These are phyloP conservation scores for Gobiocypris rarus DNA, from an alignment of 2,113 vertebrate genomes.

Conservation along the genomic window DNA sequence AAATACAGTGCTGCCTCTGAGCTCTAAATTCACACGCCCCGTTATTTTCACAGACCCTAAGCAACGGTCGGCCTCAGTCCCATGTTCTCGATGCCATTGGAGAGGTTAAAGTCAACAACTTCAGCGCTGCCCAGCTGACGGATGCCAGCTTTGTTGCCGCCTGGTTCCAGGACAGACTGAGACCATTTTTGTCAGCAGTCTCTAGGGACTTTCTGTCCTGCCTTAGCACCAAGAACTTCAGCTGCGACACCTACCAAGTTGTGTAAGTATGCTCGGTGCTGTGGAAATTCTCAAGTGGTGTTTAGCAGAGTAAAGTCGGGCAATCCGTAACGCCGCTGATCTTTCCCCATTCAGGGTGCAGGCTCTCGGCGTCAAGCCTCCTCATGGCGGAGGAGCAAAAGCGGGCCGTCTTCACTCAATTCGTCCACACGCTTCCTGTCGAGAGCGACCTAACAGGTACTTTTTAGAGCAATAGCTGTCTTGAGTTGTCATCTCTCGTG, in stretches of 20 bases:
- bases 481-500: neutral
- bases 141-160: constrained; percentile 44
- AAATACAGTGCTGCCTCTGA: neutral
- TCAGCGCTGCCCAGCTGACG: constrained; percentile 21
- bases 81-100: constrained; percentile 44
- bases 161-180: constrained; percentile 60
- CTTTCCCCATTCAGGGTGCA: constrained; percentile 53
- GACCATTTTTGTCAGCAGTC: constrained; percentile 55
- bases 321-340: neutral
- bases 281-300: neutral
- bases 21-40: neutral
- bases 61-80: neutral
- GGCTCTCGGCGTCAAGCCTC: constrained; percentile 50
- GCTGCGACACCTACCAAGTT: constrained; percentile 61
- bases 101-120: constrained; percentile 40
- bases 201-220: constrained; percentile 58
- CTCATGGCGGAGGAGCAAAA: constrained; percentile 52
- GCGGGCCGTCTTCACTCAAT: constrained; percentile 53
- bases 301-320: neutral
- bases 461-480: neutral
- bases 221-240: constrained; percentile 63
- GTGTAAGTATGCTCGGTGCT: constrained; percentile 59
- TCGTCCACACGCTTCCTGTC: constrained; percentile 63
- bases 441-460: constrained; percentile 59
- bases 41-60: neutral